phyloP scores from a whole-genome alignment of 2,797 vertebrate genomes.

The Pygocentrus nattereri region DNA sequence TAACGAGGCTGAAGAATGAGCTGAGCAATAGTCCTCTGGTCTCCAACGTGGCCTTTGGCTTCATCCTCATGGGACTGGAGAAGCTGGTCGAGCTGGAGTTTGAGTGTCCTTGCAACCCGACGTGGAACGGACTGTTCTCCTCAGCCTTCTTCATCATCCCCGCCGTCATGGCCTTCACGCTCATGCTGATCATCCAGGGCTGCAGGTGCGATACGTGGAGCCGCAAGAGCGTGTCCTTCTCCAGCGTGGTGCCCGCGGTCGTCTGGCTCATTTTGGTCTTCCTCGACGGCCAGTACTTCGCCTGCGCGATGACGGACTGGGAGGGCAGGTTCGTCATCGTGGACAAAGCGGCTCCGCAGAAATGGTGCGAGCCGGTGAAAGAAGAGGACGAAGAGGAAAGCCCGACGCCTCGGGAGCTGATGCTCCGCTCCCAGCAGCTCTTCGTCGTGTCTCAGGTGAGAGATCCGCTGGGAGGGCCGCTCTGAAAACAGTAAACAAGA shows the following conservation, averaged over 20 bases:
- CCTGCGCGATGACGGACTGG: slow-evolving; percentile 82
- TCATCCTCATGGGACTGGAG: slow-evolving; percentile 83
- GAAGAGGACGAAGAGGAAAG: slow-evolving; percentile 63
- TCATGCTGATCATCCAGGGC: slow-evolving; percentile 82
- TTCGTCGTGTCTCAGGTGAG: slow-evolving; percentile 82
- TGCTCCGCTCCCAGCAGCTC: slow-evolving; percentile 79
- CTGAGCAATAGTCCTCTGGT: slow-evolving; percentile 82
- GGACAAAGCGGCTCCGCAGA: slow-evolving; percentile 81
- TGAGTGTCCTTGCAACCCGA: slow-evolving; percentile 80
- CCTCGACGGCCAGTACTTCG: slow-evolving; percentile 82
- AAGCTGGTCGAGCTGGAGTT: slow-evolving; percentile 83
- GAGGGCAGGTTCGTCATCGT: slow-evolving; percentile 80
- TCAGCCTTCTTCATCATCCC: slow-evolving; percentile 82
- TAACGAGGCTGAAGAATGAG: slow-evolving; percentile 82
- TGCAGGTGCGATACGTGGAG: slow-evolving; percentile 76
- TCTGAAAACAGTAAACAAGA: neutral
- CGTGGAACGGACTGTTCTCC: slow-evolving; percentile 79
- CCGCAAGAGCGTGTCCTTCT: slow-evolving; percentile 73
- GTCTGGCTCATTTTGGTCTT: slow-evolving; percentile 82
- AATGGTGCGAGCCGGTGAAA: slow-evolving; percentile 79
- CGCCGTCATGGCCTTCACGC: slow-evolving; percentile 79
- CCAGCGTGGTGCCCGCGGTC: slow-evolving; percentile 77
- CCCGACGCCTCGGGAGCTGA: slow-evolving; percentile 74
- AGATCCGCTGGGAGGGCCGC: neutral
- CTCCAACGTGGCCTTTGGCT: slow-evolving; percentile 81